These are phyloP conservation scores for Protodeltote pygarga DNA, from an alignment of 2,888 invertebrate species.

Conservation along the genomic window DNA sequence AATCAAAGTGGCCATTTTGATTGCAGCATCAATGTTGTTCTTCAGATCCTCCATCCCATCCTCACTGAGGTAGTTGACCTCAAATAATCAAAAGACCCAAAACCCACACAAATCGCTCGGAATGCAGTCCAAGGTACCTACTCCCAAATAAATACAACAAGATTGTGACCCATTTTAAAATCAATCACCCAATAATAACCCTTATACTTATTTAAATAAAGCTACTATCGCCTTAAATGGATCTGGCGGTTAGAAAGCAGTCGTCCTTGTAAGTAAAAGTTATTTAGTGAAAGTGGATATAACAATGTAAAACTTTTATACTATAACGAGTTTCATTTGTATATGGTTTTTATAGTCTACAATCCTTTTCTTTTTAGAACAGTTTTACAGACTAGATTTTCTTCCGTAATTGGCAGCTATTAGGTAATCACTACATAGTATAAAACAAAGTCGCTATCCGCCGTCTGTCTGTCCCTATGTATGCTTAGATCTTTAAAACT, in stretches of 20 bases:
- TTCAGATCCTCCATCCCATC: too few relatives aligned
- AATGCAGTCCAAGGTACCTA: conserved; percentile 33
- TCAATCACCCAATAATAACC: conserved; percentile 14
- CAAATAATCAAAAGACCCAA: conserved; percentile 2
- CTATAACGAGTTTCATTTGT: conserved; percentile 26
- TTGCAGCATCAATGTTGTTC: too few relatives aligned
- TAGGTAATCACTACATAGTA: too few relatives aligned
- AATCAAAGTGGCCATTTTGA: neutral
- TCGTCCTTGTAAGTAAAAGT: conserved; percentile 76
- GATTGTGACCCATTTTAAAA: conserved; percentile 42
- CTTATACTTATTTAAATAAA: conserved; percentile 17
- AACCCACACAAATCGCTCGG: conserved; percentile 18
- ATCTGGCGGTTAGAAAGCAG: conserved; percentile 65
- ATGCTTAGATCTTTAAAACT: too few relatives aligned
- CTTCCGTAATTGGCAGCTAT: too few relatives aligned
- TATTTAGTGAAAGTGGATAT: conserved; percentile 69
- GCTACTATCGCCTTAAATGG: conserved; percentile 24
- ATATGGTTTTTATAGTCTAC: neutral
- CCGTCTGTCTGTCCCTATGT: too few relatives aligned
- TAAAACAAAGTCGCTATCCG: too few relatives aligned
- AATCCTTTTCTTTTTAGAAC: neutral
- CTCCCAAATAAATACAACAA: conserved; percentile 5
- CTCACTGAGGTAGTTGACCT: conserved; percentile 15
- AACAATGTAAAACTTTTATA: conserved; percentile 38
- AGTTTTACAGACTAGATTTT: neutral